Evolutionary conservation across 2,113 vertebrate species (phyloP).

Genomic region (Bambusicola thoracicus): DNA sequence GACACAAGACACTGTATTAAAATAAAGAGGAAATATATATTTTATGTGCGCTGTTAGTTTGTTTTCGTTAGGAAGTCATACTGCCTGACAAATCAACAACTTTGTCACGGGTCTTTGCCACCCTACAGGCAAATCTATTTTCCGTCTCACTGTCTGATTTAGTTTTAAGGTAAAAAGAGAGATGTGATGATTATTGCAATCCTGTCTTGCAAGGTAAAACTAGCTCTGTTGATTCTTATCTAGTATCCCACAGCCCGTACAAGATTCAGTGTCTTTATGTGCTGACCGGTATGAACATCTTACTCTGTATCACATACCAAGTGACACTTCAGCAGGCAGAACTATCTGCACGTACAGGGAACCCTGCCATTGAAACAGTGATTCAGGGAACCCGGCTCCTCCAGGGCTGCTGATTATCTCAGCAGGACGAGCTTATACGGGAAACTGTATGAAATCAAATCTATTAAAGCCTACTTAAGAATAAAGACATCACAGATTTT

Average conservation of each 20-base stretch:
- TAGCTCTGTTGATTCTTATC: not conserved
- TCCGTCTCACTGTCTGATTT: not conserved
- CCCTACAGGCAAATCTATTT: not conserved
- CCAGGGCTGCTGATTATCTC: slow-evolving; percentile 60
- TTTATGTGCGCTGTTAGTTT: not conserved
- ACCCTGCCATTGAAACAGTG: slow-evolving; percentile 50
- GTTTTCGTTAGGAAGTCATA: not conserved
- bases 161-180: not conserved
- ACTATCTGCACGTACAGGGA: not conserved
- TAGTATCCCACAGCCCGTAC: not conserved
- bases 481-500: not conserved
- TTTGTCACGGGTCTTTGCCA: not conserved
- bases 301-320: not conserved
- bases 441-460: slow-evolving; percentile 55
- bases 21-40: not conserved
- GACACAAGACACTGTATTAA: not conserved
- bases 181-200: not conserved
- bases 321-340: slow-evolving; percentile 14
- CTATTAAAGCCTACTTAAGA: slow-evolving; percentile 35
- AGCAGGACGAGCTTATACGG: slow-evolving; percentile 37
- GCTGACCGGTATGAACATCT: not conserved
- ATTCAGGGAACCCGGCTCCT: slow-evolving; percentile 68
- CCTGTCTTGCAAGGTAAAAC: not conserved
- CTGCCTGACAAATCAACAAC: not conserved
- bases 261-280: not conserved